A percentile compares a stretch with the other conserved stretches of the same genome.
Evolutionary conservation across 1,140 invertebrate genomes (phyloP).

Genomic region (Formica exsecta): DNA sequence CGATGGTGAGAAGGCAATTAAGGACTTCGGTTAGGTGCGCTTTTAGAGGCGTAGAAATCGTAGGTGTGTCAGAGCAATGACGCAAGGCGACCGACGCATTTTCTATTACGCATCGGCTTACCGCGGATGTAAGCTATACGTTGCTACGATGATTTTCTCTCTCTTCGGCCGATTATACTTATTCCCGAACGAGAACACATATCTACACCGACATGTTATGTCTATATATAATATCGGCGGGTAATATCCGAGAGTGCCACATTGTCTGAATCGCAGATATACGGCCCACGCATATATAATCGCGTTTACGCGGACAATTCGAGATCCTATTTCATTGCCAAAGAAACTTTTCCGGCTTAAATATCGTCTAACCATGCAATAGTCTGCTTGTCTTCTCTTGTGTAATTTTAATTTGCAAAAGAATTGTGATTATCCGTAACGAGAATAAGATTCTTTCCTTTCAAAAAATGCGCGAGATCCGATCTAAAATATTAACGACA

Average conservation of each 20-base stretch:
- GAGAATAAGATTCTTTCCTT: background rate
- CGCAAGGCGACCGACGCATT: constrained; percentile 54
- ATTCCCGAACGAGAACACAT: background rate
- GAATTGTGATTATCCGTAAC: background rate
- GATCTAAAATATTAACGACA: background rate
- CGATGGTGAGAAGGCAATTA: constrained; percentile 54
- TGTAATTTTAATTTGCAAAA: background rate
- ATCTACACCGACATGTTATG: background rate
- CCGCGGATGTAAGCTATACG: constrained; percentile 31
- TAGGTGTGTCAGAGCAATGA: constrained; percentile 52
- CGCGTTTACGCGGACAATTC: constrained; percentile 26
- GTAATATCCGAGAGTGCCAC: constrained; percentile 35
- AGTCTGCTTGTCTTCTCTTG: background rate
- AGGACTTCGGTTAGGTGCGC: constrained; percentile 42
- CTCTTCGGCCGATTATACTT: constrained; percentile 37
- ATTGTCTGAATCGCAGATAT: constrained; percentile 16
- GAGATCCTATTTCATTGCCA: constrained; percentile 12
- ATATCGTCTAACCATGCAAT: background rate
- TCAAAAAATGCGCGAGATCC: background rate
- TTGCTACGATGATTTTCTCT: constrained; percentile 47
- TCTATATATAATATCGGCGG: constrained; percentile 6
- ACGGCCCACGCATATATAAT: constrained; percentile 12
- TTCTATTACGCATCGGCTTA: constrained; percentile 56
- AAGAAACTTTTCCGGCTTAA: constrained; percentile 4
- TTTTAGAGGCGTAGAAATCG: constrained; percentile 57